Percentiles rank a stretch among this genome's conserved stretches.
These are phyloP conservation scores for Ceramica pisi DNA, from an alignment of 2,888 invertebrate species.

Conservation along the genomic window DNA sequence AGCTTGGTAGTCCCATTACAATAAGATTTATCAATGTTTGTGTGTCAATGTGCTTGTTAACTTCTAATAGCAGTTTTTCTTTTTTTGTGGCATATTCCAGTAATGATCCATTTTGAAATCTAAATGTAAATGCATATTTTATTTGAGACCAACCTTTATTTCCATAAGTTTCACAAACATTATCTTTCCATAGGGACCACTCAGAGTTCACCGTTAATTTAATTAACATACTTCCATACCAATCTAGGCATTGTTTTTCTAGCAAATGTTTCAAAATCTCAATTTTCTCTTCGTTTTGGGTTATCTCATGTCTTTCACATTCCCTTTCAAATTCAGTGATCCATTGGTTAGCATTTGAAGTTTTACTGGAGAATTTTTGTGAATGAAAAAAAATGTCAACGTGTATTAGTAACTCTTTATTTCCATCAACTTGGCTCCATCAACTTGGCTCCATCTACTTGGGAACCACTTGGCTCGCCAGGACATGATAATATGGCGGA, in stretches of 20 bases:
- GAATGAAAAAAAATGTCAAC: too few relatives aligned
- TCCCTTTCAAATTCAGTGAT: background rate
- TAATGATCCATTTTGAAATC: background rate
- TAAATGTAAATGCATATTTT: constrained; percentile 3
- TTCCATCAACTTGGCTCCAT: too few relatives aligned
- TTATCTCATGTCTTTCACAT: background rate
- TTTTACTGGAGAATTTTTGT: background rate
- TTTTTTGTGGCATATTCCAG: constrained; percentile 13
- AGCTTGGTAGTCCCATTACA: background rate
- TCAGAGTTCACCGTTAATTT: background rate
- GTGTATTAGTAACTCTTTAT: too few relatives aligned
- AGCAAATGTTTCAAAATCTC: background rate
- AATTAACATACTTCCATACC: background rate
- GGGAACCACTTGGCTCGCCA: too few relatives aligned
- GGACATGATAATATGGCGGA: too few relatives aligned
- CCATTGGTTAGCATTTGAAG: background rate
- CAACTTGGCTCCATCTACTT: too few relatives aligned
- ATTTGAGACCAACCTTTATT: background rate
- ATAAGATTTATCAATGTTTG: constrained; percentile 8
- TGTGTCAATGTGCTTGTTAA: background rate
- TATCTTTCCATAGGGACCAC: background rate
- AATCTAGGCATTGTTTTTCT: background rate
- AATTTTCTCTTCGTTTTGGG: background rate
- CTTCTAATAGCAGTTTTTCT: background rate
- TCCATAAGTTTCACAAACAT: background rate